These are phyloP conservation scores for Redunca redunca DNA, from an alignment of 2,113 vertebrate species.

Conservation along the genomic window DNA sequence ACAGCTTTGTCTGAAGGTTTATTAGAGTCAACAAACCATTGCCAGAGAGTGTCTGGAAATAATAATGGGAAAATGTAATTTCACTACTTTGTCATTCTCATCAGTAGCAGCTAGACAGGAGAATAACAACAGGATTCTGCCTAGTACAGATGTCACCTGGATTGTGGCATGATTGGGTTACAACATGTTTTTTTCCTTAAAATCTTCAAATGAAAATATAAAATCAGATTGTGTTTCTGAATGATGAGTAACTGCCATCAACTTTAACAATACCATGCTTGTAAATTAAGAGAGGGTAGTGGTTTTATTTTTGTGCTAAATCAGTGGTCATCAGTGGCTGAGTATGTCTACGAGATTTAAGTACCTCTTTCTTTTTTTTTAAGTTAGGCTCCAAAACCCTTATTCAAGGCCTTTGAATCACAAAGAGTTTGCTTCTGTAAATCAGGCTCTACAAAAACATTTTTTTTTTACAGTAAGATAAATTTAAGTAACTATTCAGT, in stretches of 20 bases:
- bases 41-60: constrained; percentile 85
- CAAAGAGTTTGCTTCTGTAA: background rate
- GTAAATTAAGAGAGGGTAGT: constrained; percentile 40
- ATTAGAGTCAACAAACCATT: constrained; percentile 87
- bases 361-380: constrained; percentile 43
- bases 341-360: constrained; percentile 11
- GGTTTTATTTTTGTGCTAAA: constrained; percentile 33
- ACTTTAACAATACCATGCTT: background rate
- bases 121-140: constrained; percentile 81
- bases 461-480: background rate
- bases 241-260: constrained; percentile 67
- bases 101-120: constrained; percentile 81
- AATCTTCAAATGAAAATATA: constrained; percentile 73
- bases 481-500: background rate
- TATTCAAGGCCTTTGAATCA: background rate
- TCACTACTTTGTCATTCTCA: constrained; percentile 83
- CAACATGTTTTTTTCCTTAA: constrained; percentile 72
- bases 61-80: constrained; percentile 88
- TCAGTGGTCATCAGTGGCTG: constrained; percentile 58
- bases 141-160: constrained; percentile 82
- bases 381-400: background rate
- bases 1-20: constrained; percentile 88
- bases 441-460: background rate
- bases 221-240: constrained; percentile 72
- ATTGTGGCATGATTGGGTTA: constrained; percentile 79